Evolutionary conservation across 2,888 invertebrate genomes (phyloP), one percentile per base, ranked within the genome.

Genomic region (Athetis lepigone): DNA sequence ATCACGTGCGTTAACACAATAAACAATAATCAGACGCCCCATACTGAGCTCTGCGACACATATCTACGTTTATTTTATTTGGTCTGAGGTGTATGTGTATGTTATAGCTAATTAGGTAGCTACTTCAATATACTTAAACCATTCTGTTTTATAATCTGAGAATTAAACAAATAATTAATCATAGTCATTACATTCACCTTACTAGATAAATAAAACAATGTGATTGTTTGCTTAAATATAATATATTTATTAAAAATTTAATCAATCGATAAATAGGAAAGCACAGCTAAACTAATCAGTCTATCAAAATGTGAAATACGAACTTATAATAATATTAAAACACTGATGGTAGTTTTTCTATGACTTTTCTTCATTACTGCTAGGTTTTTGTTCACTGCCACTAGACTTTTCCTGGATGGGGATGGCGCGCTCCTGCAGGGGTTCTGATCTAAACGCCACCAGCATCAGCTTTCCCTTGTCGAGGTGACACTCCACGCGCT

Each of bases 401-500:
- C 42, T 64, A 4, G 85, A 70, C 59, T 88, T 92, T 0, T 90
- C 90, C 69, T 92, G 88, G 6, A 94, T 92, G 0, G 93, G 91
- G 16, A 95, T 81, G 2, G 79, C 84, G 18, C 90, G 82, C 66
- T 94, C 94, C 29, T 85, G 79, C 56, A 94, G 21, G 0, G 94
- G 92, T 58, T 92, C 85, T 7, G 92, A 81, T 63, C 94, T 88
- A 45, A 97, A 97, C 6, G 97, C 97, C 37, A 96, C 95, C 33
- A 98, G 92, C 52, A 95, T 96, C 71, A 97, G 88, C 64, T 97
- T 95, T 1, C 98, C 98, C 82, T 98, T 97, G 33, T 97, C 97
- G 21, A 98, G 91, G 51, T 96, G 97, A 2, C 98, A 97, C 65
- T 96, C 96, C 0, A 98, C 97, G 46, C 96, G 95, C 67, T 96